Base-by-base conservation (phyloP, 2,888 invertebrate species). In the Drosophila mimetica region DNA sequence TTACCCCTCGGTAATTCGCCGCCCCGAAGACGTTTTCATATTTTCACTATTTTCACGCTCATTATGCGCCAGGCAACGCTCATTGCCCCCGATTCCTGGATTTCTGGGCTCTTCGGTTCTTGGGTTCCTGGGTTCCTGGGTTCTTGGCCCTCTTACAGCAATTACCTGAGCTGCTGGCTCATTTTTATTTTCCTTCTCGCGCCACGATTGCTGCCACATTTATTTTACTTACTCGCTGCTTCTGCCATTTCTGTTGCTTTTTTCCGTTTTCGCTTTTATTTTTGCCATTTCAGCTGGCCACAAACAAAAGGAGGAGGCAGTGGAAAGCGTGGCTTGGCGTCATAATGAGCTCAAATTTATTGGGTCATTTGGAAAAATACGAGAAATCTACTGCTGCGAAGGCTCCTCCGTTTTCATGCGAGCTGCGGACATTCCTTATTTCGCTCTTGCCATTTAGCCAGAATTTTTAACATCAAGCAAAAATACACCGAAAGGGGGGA, bases 301-400 rank as follows among this genome's bases (percentile, higher is more conserved):
- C 70, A 85, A 80, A 65, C 74, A 74, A 78, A 78, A 60, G 42
- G 44, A 50, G 48, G 67, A 39, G 39, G 14, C 39, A 44, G 52
- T 16, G 53, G 60, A 70, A 67, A 72, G 86, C 88, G 88, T 85
- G 88, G 84, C 86, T 65, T 69, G 71, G 79, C 81, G 88, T 88
- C 85, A 85, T 85, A 85, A 85, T 85, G 88, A 88, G 88, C 73
- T 80, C 65, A 86, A 85, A 85, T 85, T 85, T 85, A 85, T 85
- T 83, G 80, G 85, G 88, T 88, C 86, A 88, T 85, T 86, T 88
- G 74, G 74, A 83, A 82, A 71, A 86, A 83, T 88, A 79, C 74
- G 72, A 78, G 73, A 70, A 83, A 87, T 87, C 83, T 77, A 79
- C 75, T 67, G 59, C 48, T 59, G 71, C 71, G 18, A 16, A 16